Evolutionary conservation across 2,113 vertebrate genomes (phyloP).

Genomic region (Sebastes fasciatus): DNA sequence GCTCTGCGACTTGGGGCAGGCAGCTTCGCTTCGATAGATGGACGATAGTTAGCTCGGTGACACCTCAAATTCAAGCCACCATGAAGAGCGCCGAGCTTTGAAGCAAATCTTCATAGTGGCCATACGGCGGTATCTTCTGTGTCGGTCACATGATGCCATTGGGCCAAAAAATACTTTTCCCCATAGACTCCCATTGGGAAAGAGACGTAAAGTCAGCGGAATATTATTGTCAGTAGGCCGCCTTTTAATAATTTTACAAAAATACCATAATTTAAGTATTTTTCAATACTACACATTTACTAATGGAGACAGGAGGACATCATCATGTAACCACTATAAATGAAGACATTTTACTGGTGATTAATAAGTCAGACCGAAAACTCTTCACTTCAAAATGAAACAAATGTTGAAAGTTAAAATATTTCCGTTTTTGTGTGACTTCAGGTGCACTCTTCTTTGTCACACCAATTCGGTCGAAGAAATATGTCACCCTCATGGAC

Average conservation of each 20-base stretch:
- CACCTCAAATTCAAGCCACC: no score
- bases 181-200: no score
- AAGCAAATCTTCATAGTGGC: no score
- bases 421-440: background rate
- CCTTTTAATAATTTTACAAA: background rate
- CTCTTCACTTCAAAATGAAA: no score
- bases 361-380: background rate
- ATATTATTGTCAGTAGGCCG: background rate
- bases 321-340: background rate
- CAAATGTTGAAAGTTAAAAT: background rate
- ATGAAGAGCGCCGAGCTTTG: no score
- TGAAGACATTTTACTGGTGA: background rate
- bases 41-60: no score
- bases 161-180: no score
- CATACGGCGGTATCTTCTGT: no score
- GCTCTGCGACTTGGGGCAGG: no score
- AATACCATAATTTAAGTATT: background rate
- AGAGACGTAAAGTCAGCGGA: no score
- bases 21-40: no score
- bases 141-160: no score
- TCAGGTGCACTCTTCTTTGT: conserved; percentile 84
- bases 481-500: conserved; percentile 85
- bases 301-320: background rate
- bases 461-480: conserved; percentile 82
- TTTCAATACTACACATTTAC: background rate